A percentile compares a stretch with the other conserved stretches of the same genome.
Evolutionary conservation across 2,888 invertebrate species (phyloP).

Genomic region (Metopia argyrocephala): DNA sequence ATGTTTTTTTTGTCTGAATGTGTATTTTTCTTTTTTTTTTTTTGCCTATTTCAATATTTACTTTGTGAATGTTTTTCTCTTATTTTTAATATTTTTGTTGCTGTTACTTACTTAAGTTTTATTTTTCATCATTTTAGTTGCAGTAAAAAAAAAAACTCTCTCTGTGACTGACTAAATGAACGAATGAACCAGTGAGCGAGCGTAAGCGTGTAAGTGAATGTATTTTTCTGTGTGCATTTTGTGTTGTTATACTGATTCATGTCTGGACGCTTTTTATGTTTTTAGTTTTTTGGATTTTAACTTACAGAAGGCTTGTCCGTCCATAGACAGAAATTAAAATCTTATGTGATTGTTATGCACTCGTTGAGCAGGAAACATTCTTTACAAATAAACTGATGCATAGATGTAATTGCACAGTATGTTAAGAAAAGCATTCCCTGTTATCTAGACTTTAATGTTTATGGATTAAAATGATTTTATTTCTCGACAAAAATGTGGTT

Average conservation of each 20-base stretch:
- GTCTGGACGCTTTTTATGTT: constrained; percentile 47
- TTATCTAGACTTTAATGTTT: too few relatives aligned
- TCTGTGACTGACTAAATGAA: not conserved
- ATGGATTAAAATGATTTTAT: too few relatives aligned
- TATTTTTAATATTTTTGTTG: constrained; percentile 16
- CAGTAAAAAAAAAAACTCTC: constrained; percentile 14
- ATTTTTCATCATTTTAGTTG: constrained; percentile 30
- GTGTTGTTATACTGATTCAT: constrained; percentile 39
- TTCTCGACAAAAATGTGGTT: too few relatives aligned
- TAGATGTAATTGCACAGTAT: too few relatives aligned
- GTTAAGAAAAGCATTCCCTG: too few relatives aligned
- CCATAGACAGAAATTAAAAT: constrained; percentile 54
- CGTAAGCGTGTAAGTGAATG: constrained; percentile 5
- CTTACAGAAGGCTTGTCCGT: constrained; percentile 57
- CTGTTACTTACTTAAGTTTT: constrained; percentile 16
- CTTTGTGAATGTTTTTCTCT: constrained; percentile 16
- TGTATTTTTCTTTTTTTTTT: constrained; percentile 29
- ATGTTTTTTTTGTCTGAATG: constrained; percentile 43
- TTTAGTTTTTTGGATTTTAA: constrained; percentile 13
- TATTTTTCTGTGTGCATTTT: constrained; percentile 8
- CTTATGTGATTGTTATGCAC: constrained; percentile 49
- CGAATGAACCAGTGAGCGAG: not conserved
- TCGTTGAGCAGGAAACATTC: constrained; percentile 21
- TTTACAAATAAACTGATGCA: too few relatives aligned
- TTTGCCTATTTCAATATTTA: constrained; percentile 41